Evolutionary conservation across 2,113 vertebrate species (phyloP).

Genomic region (Danio rerio): DNA sequence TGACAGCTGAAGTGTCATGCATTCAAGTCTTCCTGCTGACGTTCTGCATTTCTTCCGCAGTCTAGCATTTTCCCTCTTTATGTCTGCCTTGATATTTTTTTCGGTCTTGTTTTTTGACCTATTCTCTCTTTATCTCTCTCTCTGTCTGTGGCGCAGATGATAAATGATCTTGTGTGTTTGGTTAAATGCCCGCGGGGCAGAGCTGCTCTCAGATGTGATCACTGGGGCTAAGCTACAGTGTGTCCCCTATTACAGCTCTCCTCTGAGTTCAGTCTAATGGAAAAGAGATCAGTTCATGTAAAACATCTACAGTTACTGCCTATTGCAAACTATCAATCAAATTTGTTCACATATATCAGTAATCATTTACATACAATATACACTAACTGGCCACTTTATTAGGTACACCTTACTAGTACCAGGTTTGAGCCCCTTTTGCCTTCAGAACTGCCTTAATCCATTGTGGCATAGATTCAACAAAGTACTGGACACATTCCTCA

Average conservation of each 20-base stretch:
- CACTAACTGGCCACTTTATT: too few species aligned
- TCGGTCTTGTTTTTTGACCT: background rate
- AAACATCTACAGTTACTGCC: background rate
- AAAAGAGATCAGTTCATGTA: background rate
- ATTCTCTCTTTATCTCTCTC: background rate
- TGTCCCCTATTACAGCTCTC: background rate
- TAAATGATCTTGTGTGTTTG: conserved; percentile 62
- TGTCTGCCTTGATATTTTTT: background rate
- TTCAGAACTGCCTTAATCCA: too few species aligned
- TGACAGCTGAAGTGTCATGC: background rate
- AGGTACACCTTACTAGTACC: too few species aligned
- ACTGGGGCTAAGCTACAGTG: background rate
- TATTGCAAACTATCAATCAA: too few species aligned
- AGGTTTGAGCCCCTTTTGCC: too few species aligned
- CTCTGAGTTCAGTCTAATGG: background rate
- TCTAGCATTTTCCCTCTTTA: background rate
- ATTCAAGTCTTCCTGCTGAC: background rate
- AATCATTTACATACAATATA: too few species aligned
- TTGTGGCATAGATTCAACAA: too few species aligned
- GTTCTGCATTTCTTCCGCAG: conserved; percentile 24
- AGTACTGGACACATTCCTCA: too few species aligned
- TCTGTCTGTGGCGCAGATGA: conserved; percentile 57
- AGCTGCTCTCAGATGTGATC: background rate
- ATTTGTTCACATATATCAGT: too few species aligned
- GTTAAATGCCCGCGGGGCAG: background rate